Conservation (phyloP, 2,113 vertebrate species). For the Cynopterus brachyotis region DNA sequence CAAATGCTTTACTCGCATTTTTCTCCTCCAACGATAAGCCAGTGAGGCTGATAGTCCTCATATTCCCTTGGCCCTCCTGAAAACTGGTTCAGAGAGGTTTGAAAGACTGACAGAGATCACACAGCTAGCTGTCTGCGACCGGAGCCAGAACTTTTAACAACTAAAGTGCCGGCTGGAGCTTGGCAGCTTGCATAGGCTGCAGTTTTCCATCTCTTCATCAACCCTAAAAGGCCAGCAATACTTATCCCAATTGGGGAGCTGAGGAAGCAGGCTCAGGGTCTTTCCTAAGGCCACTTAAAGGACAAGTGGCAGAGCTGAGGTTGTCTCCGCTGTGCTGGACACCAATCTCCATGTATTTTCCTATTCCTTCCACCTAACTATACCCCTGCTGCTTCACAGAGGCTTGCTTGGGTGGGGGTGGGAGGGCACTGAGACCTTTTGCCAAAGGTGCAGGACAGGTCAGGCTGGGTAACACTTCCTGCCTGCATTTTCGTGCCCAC, state of each 20-base stretch:
- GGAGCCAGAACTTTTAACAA: neutral
- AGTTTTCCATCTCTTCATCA: accelerated
- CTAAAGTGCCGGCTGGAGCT: neutral
- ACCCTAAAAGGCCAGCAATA: neutral
- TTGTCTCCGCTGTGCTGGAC: neutral
- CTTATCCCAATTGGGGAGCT: neutral
- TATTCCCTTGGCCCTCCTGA: neutral
- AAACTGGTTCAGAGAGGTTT: neutral
- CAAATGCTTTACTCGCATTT: neutral
- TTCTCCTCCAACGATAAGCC: neutral
- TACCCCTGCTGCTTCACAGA: no score
- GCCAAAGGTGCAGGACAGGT: neutral
- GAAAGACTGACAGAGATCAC: neutral
- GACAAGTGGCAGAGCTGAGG: neutral
- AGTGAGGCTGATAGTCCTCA: neutral
- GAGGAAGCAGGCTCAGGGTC: neutral
- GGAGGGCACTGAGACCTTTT: neutral
- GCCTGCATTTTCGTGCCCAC: neutral
- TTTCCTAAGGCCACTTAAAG: neutral
- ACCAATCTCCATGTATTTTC: neutral
- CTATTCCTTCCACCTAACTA: neutral
- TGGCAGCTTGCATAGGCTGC: accelerated
- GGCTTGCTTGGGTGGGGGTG: accelerated
- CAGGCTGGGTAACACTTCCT: neutral
- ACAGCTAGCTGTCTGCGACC: neutral